A percentile compares a stretch with the other conserved stretches of the same genome.
These are phyloP conservation scores for Lithodes maja DNA, from an alignment of 2,888 invertebrate species.

Conservation along the genomic window DNA sequence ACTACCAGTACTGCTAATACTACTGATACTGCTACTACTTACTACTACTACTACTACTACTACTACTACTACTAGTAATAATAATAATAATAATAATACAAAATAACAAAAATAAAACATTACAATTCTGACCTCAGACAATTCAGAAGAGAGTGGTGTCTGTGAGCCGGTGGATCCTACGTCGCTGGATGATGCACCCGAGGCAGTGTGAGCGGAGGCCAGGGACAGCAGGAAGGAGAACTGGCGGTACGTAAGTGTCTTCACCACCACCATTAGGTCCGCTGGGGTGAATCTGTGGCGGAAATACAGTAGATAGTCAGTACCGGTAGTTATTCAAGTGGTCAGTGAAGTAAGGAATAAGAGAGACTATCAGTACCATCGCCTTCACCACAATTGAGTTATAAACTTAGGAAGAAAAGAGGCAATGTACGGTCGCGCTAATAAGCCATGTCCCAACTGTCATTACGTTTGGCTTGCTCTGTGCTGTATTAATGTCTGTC, in stretches of 20 bases:
- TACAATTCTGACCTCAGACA: slow-evolving; percentile 55
- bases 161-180: slow-evolving; percentile 56
- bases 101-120: background rate
- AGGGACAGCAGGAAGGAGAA: slow-evolving; percentile 68
- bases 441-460: too few species aligned
- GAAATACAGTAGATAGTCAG: too few species aligned
- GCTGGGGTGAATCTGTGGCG: slow-evolving; percentile 67
- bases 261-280: slow-evolving; percentile 69
- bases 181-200: slow-evolving; percentile 47
- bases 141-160: slow-evolving; percentile 62
- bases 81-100: background rate
- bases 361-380: too few species aligned
- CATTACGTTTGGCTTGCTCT: too few species aligned
- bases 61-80: background rate
- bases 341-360: too few species aligned
- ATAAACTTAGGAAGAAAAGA: too few species aligned
- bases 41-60: background rate
- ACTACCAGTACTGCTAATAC: background rate
- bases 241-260: slow-evolving; percentile 69
- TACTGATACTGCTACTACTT: too few species aligned
- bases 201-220: slow-evolving; percentile 47
- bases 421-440: too few species aligned
- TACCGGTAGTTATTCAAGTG: too few species aligned
- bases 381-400: too few species aligned
- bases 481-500: too few species aligned